Conservation (phyloP, 2,113 vertebrate species). For the Megaceryle torquata region DNA sequence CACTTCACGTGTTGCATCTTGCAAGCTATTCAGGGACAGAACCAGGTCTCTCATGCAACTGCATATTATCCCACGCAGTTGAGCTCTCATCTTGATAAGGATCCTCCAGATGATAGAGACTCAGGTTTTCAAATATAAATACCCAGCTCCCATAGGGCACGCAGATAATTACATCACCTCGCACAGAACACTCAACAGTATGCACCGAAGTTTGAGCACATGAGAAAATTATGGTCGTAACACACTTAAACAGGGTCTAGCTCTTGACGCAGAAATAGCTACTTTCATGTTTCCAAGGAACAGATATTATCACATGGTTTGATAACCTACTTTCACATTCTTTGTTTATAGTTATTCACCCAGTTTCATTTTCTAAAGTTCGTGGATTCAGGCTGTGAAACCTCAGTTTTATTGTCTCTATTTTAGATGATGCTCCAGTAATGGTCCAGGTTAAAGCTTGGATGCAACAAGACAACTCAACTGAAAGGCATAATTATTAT, state of each 20-base stretch:
- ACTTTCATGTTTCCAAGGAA: conserved; percentile 55
- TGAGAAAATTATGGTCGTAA: conserved; percentile 5
- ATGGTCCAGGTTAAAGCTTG: neutral
- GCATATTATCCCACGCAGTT: conserved; percentile 48
- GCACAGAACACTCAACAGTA: neutral
- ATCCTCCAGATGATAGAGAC: conserved; percentile 38
- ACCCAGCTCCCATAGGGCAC: conserved; percentile 35
- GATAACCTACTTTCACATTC: conserved; percentile 51
- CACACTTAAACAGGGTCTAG: conserved; percentile 1
- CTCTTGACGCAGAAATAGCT: conserved; percentile 44
- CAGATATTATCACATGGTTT: conserved; percentile 39
- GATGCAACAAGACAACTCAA: conserved; percentile 15
- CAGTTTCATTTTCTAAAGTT: conserved; percentile 48
- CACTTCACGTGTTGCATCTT: conserved; percentile 49
- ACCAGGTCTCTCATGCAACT: conserved; percentile 40
- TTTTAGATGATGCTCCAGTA: conserved; percentile 33
- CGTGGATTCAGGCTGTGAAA: conserved; percentile 24
- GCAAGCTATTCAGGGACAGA: conserved; percentile 48
- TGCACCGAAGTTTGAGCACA: neutral
- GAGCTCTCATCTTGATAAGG: conserved; percentile 59
- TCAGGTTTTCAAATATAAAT: conserved; percentile 56
- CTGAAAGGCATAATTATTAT: conserved; percentile 25
- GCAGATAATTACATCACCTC: conserved; percentile 32
- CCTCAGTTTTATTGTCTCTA: conserved; percentile 33
- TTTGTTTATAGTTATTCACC: conserved; percentile 40